Evolutionary conservation across 2,113 vertebrate species (phyloP).

Genomic region (Pelvicachromis taeniatus): DNA sequence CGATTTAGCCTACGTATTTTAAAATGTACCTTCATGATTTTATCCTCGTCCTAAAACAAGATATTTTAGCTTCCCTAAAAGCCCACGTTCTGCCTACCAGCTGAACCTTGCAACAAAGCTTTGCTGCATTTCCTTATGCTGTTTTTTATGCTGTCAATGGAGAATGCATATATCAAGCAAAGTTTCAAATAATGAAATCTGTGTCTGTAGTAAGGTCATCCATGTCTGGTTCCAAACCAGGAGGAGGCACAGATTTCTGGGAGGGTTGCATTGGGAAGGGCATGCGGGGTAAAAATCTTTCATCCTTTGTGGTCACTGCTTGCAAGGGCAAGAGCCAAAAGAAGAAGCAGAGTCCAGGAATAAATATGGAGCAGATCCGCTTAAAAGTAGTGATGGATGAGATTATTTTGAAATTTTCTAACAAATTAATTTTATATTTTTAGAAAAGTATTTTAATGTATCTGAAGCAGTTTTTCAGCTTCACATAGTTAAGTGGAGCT

Average conservation of each 20-base stretch:
- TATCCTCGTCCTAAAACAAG: too few species aligned
- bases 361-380: not conserved
- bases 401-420: not conserved
- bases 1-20: too few species aligned
- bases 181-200: not conserved
- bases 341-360: not conserved
- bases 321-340: not conserved
- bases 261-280: not conserved
- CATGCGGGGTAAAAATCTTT: not conserved
- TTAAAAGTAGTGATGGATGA: not conserved
- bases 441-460: not conserved
- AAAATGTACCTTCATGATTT: too few species aligned
- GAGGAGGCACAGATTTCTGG: not conserved
- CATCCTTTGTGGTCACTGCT: not conserved
- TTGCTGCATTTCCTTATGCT: too few species aligned
- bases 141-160: too few species aligned
- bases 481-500: not conserved
- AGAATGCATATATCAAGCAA: not conserved
- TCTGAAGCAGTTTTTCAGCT: not conserved
- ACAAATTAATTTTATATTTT: not conserved
- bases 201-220: not conserved
- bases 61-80: too few species aligned
- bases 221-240: not conserved
- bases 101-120: too few species aligned
- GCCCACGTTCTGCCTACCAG: too few species aligned